A percentile compares a stretch with the other conserved stretches of the same genome.
Conservation (phyloP, 1,140 invertebrate species). For the Pemphigus obesinymphae region DNA sequence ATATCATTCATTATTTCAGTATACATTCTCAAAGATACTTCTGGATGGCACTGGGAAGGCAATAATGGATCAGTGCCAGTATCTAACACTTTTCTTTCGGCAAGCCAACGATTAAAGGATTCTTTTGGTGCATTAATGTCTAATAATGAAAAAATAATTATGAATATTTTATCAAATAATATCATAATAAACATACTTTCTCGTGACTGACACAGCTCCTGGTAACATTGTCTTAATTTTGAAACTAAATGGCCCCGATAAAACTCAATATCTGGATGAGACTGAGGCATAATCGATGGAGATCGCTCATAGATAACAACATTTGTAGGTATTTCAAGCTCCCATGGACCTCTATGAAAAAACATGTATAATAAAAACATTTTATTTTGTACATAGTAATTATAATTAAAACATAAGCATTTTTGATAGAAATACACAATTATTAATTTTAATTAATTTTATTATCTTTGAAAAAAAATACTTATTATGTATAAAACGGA, state of each 20-base stretch:
- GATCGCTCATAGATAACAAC: slow-evolving; percentile 86
- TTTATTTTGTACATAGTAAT: too few species aligned
- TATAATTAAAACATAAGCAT: too few species aligned
- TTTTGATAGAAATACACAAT: too few species aligned
- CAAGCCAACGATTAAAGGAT: slow-evolving; percentile 93
- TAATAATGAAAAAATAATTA: slow-evolving; percentile 46
- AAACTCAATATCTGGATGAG: slow-evolving; percentile 87
- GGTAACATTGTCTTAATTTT: slow-evolving; percentile 85
- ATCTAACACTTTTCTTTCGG: slow-evolving; percentile 91
- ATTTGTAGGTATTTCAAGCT: slow-evolving; percentile 89
- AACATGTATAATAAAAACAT: too few species aligned
- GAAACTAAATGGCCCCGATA: slow-evolving; percentile 70
- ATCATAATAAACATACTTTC: slow-evolving; percentile 57
- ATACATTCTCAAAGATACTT: slow-evolving; percentile 92
- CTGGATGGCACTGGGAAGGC: slow-evolving; percentile 84
- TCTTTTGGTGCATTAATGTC: slow-evolving; percentile 91
- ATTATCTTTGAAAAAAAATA: too few species aligned
- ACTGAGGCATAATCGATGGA: slow-evolving; percentile 77
- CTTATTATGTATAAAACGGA: too few species aligned
- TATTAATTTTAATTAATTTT: too few species aligned
- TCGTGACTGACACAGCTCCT: slow-evolving; percentile 87
- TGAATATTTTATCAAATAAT: neutral
- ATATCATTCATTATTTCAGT: slow-evolving; percentile 98
- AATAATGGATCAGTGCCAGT: slow-evolving; percentile 80
- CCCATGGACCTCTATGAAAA: slow-evolving; percentile 78